A percentile compares a stretch with the other conserved stretches of the same genome.
Conservation (phyloP, 2,888 invertebrate genomes). For the Lasiommata megera region DNA sequence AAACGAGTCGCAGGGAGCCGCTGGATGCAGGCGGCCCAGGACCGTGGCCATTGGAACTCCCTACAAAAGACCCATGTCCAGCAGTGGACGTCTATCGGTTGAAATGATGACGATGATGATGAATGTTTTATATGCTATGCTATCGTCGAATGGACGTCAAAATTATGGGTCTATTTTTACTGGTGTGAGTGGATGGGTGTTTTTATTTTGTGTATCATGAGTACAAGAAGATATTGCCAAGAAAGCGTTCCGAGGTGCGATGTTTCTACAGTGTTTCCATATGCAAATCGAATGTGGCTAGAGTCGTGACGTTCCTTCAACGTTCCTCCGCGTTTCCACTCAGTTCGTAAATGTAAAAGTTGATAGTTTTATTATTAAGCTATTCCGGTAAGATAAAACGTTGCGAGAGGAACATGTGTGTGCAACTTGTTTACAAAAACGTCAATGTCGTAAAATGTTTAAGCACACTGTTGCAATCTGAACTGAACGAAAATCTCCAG, state of each 20-base stretch:
- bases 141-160: no score
- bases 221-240: slow-evolving; percentile 40
- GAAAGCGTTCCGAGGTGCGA: slow-evolving; percentile 42
- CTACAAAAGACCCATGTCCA: no score
- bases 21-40: no score
- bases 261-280: slow-evolving; percentile 26
- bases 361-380: slow-evolving; percentile 23
- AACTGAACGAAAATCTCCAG: no score
- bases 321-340: not conserved
- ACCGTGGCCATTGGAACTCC: no score
- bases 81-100: no score
- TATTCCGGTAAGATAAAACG: not conserved
- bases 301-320: slow-evolving; percentile 19
- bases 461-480: no score
- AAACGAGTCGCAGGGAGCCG: no score
- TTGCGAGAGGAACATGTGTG: not conserved
- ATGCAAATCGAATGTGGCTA: slow-evolving; percentile 30
- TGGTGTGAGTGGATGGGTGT: not conserved
- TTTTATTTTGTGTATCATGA: not conserved
- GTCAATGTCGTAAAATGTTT: no score
- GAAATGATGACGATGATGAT: no score
- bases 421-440: not conserved
- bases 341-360: slow-evolving; percentile 17
- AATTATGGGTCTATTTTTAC: no score
- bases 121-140: no score